Evolutionary conservation across 2,113 vertebrate species (phyloP), one percentile per base, ranked within the genome.

Genomic region (Seriola quinqueradiata): DNA sequence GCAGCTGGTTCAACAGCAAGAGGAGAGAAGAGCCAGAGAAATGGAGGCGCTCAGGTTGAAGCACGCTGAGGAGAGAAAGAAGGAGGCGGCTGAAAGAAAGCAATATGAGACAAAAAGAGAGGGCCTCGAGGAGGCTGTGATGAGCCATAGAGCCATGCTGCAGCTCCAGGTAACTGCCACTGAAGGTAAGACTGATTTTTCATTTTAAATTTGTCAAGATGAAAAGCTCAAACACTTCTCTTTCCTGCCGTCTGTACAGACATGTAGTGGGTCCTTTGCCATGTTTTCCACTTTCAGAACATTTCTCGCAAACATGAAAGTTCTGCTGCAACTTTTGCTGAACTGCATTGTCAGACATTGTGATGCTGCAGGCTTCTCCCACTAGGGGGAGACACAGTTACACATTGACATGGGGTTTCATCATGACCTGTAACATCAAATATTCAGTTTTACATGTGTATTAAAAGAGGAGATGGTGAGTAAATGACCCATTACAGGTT

Each of bases 51-150:
- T 91, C 48, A 91, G 36, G 38, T 42, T 8, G 0, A 87, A 70
- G 66, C 90, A 92, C 0, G 40, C 73, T 0, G 81, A 87, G 65
- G 92, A 90, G 4, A 77, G 86, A 25, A 58, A 25, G 69, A 71
- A 65, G 72, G 88, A 91, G 48, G 77, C 74, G 1, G 63, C 50
- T 1, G 81, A 75, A 10, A 70, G 13, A 21, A 67, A 46, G 25
- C 12, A 81, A 13, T 25, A 61, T 36, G 36, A 87, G 52, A 23
- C 50, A 1, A 85, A 63, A 21, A 87, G 64, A 65, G 79, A 82
- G 4, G 75, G 75, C 44, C 83, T 80, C 3, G 75, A 85, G 55
- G 83, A 92, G 67, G 88, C 88, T 14, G 52, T 88, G 46, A 73
- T n/a, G 1, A 88, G 86, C 82, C 87, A 88, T 71, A 66, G 44